Conservation (phyloP, 2,113 vertebrate species). For the Pollachius pollachius region DNA sequence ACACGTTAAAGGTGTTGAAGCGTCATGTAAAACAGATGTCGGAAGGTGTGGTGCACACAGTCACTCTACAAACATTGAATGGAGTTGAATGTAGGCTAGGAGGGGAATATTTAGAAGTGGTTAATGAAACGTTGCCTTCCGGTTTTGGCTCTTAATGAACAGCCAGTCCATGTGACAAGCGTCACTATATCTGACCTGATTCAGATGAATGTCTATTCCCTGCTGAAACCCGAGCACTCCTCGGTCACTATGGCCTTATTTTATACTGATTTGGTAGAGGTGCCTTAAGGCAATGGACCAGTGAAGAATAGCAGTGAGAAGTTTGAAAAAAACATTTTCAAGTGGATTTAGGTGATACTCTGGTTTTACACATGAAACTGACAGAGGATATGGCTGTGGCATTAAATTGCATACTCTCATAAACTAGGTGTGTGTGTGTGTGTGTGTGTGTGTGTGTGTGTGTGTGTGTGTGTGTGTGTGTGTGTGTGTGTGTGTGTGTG, state of each 20-base stretch:
- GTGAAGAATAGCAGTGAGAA: not conserved
- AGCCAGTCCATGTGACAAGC: constrained; percentile 5
- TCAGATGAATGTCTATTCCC: constrained; percentile 39
- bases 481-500: too few species aligned
- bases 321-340: too few species aligned
- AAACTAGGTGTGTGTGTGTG: too few species aligned
- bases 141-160: constrained; percentile 31
- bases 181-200: constrained; percentile 54
- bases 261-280: constrained; percentile 14
- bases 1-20: not conserved
- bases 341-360: too few species aligned
- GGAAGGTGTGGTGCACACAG: not conserved
- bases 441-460: too few species aligned
- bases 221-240: constrained; percentile 4
- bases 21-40: not conserved
- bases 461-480: too few species aligned
- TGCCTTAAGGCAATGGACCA: not conserved
- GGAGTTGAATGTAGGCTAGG: constrained; percentile 4
- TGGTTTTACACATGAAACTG: too few species aligned
- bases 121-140: constrained; percentile 21
- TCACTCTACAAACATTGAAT: not conserved
- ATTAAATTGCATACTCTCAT: too few species aligned
- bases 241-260: constrained; percentile 6
- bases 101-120: constrained; percentile 8
- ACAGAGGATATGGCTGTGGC: too few species aligned